phyloP scores from a whole-genome alignment of 1,140 invertebrate species.

The Microplitis mediator region DNA sequence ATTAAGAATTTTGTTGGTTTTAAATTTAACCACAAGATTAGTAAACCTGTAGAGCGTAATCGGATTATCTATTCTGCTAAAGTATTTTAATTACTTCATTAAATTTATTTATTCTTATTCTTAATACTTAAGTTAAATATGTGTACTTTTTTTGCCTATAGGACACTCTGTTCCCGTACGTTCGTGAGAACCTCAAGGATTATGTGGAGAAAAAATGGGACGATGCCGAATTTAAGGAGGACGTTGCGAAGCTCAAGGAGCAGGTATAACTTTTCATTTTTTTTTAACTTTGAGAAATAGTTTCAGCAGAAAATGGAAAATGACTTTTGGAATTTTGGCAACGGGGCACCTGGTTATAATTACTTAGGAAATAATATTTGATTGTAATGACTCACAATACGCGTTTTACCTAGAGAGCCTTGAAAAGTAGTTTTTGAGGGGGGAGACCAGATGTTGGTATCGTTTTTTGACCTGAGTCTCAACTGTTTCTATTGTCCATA shows the following conservation, averaged over 20 bases:
- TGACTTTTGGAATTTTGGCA: background rate
- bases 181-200: slow-evolving; percentile 72
- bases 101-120: too few relatives aligned
- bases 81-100: background rate
- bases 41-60: background rate
- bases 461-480: slow-evolving; percentile 22
- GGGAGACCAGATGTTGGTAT: slow-evolving; percentile 8
- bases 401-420: background rate
- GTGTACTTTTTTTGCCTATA: slow-evolving; percentile 55
- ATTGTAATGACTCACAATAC: background rate
- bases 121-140: background rate
- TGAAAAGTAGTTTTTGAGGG: slow-evolving; percentile 6
- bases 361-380: background rate
- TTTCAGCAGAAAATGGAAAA: background rate
- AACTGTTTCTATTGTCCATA: slow-evolving; percentile 12
- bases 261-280: slow-evolving; percentile 49
- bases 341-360: background rate
- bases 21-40: background rate
- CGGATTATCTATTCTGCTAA: background rate
- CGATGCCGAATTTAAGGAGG: slow-evolving; percentile 70
- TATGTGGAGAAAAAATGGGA: slow-evolving; percentile 78
- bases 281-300: background rate
- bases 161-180: slow-evolving; percentile 84
- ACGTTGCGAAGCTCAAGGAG: slow-evolving; percentile 70
- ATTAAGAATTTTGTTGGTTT: background rate